phyloP scores from a whole-genome alignment of 92 coral and sea anemone species.

The Palythoa heliodiscus region DNA sequence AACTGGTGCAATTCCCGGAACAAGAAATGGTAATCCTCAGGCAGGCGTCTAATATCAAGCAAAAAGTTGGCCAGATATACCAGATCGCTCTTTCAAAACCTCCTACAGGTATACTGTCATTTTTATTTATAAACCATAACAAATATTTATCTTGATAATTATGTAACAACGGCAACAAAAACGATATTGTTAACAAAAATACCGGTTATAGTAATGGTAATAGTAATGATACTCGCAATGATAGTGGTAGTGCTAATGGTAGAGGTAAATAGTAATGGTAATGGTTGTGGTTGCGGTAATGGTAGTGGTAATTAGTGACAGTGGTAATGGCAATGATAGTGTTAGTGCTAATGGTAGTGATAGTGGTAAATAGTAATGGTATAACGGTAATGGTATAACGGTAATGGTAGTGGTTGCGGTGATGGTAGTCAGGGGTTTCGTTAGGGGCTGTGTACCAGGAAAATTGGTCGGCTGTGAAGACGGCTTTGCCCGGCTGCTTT shows the following conservation, averaged over 20 bases:
- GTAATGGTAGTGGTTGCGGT: not conserved
- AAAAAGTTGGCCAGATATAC: not conserved
- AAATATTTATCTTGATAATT: not conserved
- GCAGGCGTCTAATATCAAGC: not conserved
- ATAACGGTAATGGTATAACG: not conserved
- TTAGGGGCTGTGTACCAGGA: too few relatives aligned
- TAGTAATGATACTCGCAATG: too few relatives aligned
- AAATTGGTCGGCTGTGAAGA: too few relatives aligned
- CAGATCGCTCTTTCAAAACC: conserved; percentile 1
- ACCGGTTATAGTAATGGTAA: not conserved
- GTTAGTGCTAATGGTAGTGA: not conserved
- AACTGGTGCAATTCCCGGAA: conserved; percentile 13
- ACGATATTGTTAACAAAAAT: not conserved
- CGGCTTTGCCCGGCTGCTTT: too few relatives aligned
- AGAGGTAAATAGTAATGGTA: too few relatives aligned
- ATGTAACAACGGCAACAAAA: not conserved
- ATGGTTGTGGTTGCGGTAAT: too few relatives aligned
- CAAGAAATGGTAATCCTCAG: conserved; percentile 10
- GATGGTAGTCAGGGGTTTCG: too few relatives aligned
- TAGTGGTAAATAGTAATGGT: not conserved
- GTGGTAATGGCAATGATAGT: not conserved
- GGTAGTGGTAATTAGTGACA: too few relatives aligned
- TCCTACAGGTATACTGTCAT: conserved; percentile 14
- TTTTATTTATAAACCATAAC: not conserved
- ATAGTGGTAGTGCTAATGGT: too few relatives aligned